phyloP scores from a whole-genome alignment of 2,888 invertebrate genomes.

The Lasioglossum calceatum region DNA sequence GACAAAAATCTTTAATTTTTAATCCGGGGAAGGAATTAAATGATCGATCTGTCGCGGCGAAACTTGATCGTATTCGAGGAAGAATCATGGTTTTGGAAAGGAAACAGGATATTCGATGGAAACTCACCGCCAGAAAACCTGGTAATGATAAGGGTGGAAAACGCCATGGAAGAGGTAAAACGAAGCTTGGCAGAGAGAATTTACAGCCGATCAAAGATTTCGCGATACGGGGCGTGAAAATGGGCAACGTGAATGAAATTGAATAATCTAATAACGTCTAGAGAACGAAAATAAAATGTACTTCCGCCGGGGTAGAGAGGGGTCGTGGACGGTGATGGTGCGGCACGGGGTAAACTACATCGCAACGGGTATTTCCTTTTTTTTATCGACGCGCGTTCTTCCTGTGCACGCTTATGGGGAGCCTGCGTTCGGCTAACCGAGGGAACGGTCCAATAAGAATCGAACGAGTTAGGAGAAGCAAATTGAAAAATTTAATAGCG shows the following conservation, averaged over 20 bases:
- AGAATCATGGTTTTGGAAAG: not conserved
- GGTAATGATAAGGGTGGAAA: not conserved
- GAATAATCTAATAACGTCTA: constrained; percentile 47
- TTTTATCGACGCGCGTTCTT: constrained; percentile 21
- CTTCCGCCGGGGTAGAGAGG: not conserved
- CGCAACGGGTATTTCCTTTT: constrained; percentile 3
- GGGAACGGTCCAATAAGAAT: constrained; percentile 37
- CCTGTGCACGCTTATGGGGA: constrained; percentile 12
- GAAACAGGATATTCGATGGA: not conserved
- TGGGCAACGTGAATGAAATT: constrained; percentile 7
- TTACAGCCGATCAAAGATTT: not conserved
- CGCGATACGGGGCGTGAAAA: not conserved
- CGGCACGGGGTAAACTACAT: not conserved
- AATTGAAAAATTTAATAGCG: constrained; percentile 48
- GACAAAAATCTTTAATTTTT: not conserved
- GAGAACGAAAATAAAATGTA: constrained; percentile 27
- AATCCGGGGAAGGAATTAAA: not conserved
- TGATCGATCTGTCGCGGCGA: not conserved
- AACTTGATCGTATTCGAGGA: not conserved
- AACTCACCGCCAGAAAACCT: not conserved
- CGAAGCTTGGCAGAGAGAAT: not conserved
- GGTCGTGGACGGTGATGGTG: not conserved
- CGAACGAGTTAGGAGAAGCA: constrained; percentile 24
- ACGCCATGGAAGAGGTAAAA: not conserved
- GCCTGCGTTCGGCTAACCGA: constrained; percentile 12